Evolutionary conservation across 2,113 vertebrate species (phyloP).

Genomic region (Todiramphus chloris): DNA sequence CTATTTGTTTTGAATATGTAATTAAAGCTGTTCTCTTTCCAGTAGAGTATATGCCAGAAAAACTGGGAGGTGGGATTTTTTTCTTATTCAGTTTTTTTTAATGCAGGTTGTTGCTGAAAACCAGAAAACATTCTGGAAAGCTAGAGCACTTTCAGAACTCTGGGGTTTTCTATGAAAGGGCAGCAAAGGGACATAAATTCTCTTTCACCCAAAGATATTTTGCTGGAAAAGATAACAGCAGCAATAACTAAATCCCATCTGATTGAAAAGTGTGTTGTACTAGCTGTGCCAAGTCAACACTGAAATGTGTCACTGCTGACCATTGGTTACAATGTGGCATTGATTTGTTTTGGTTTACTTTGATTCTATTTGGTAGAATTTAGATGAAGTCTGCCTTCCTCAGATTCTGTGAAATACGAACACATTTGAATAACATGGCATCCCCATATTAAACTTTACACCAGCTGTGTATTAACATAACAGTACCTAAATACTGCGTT

Average conservation of each 20-base stretch:
- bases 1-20: not conserved
- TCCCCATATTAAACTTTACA: slow-evolving; percentile 22
- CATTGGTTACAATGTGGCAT: not conserved
- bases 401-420: slow-evolving; percentile 15
- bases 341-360: not conserved
- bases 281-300: not conserved
- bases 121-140: not conserved
- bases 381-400: not conserved
- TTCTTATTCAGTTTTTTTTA: not conserved
- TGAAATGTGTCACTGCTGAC: not conserved
- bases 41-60: not conserved
- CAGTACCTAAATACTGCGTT: slow-evolving; percentile 49
- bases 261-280: not conserved
- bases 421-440: slow-evolving; percentile 45
- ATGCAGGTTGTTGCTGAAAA: not conserved
- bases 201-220: not conserved
- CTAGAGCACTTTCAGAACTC: not conserved
- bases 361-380: too few relatives aligned
- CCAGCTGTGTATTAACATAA: slow-evolving; percentile 31
- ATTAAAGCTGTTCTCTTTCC: not conserved
- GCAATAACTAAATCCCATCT: not conserved
- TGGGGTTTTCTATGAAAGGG: not conserved
- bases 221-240: slow-evolving; percentile 12
- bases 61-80: not conserved
- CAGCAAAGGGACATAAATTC: not conserved